These are phyloP conservation scores for Neodiprion pinetum DNA, from an alignment of 1,140 invertebrate species.

Conservation along the genomic window DNA sequence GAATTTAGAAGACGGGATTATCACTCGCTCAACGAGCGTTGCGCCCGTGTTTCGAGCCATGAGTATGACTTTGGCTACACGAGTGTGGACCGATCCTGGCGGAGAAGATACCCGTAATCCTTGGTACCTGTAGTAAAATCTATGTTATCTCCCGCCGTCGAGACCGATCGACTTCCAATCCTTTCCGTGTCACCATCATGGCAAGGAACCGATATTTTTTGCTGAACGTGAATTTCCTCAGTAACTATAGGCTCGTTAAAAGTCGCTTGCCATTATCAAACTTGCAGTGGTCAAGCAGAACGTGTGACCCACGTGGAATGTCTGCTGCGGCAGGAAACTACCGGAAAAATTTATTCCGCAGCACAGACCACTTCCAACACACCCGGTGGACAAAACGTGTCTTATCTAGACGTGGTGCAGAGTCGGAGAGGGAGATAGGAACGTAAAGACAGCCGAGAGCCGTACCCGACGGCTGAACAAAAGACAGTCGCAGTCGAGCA, in stretches of 20 bases:
- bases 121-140: not conserved
- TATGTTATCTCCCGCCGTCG: not conserved
- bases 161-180: not conserved
- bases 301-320: not conserved
- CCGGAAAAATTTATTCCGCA: not conserved
- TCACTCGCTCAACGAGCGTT: not conserved
- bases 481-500: constrained; percentile 17
- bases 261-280: not conserved
- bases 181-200: not conserved
- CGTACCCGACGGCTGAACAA: not conserved
- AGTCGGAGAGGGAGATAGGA: not conserved
- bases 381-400: constrained; percentile 39
- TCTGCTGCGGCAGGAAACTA: not conserved
- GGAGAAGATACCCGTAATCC: not conserved
- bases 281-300: not conserved
- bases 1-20: not conserved
- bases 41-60: not conserved
- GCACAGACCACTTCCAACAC: constrained; percentile 1
- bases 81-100: not conserved
- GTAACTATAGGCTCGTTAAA: not conserved
- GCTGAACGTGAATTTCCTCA: not conserved
- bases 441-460: constrained; percentile 4
- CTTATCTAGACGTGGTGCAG: constrained; percentile 47
- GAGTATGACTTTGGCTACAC: not conserved
- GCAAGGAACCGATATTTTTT: not conserved